These are phyloP conservation scores for Campoplex capitator DNA, from an alignment of 2,888 invertebrate genomes.

Conservation along the genomic window DNA sequence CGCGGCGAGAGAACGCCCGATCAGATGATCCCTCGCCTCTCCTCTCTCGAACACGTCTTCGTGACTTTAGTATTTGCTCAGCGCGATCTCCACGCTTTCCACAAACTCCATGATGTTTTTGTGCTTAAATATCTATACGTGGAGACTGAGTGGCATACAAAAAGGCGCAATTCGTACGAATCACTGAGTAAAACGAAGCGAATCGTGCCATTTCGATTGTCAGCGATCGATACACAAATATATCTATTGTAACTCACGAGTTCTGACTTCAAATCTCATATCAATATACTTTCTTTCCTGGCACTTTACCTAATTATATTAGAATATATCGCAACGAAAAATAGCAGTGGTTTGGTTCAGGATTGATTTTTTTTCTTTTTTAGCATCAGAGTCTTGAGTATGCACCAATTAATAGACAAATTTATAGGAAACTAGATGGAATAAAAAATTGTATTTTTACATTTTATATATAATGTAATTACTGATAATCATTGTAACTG, in stretches of 20 bases:
- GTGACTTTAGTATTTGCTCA: slow-evolving; percentile 84
- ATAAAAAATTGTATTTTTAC: neutral
- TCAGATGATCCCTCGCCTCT: slow-evolving; percentile 72
- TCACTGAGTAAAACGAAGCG: neutral
- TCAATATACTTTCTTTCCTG: slow-evolving; percentile 78
- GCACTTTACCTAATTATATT: slow-evolving; percentile 84
- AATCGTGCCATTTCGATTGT: slow-evolving; percentile 4
- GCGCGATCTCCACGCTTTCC: slow-evolving; percentile 69
- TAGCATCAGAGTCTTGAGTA: neutral
- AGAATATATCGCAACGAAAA: slow-evolving; percentile 84
- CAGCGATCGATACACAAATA: neutral
- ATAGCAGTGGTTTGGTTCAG: slow-evolving; percentile 51
- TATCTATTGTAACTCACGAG: slow-evolving; percentile 60
- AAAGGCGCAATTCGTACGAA: neutral
- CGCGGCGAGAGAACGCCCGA: slow-evolving; percentile 66
- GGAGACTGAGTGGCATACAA: neutral
- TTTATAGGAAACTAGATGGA: neutral
- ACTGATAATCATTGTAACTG: neutral
- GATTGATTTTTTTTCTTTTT: neutral
- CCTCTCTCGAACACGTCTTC: slow-evolving; percentile 76
- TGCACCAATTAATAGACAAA: neutral
- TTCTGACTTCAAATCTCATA: slow-evolving; percentile 73
- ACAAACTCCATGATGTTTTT: slow-evolving; percentile 57
- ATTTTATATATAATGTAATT: neutral
- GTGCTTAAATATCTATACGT: slow-evolving; percentile 17